Conservation (phyloP, 2,888 invertebrate genomes). For the Candidula unifasciata region DNA sequence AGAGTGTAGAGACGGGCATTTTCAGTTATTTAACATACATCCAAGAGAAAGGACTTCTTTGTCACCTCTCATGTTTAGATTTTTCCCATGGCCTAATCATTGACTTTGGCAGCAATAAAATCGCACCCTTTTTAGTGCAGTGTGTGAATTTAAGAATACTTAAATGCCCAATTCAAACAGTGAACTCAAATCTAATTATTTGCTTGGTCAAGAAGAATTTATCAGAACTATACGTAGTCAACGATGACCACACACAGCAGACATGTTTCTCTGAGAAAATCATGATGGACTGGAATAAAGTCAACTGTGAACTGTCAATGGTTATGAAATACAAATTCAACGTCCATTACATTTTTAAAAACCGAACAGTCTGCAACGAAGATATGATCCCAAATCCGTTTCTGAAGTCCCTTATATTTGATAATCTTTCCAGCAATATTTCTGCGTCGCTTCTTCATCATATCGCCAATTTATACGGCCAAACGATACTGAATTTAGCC, state of each 20-base stretch:
- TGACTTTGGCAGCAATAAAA: slow-evolving; percentile 24
- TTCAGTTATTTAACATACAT: slow-evolving; percentile 18
- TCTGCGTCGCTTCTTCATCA: slow-evolving; percentile 43
- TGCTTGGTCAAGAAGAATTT: slow-evolving; percentile 39
- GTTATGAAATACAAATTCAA: neutral
- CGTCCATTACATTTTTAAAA: slow-evolving; percentile 55
- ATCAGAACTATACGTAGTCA: slow-evolving; percentile 48
- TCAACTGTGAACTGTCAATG: neutral
- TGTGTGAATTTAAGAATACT: slow-evolving; percentile 40
- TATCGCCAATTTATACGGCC: slow-evolving; percentile 50
- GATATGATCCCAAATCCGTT: slow-evolving; percentile 52
- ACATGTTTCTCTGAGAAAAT: slow-evolving; percentile 44
- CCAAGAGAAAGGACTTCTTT: slow-evolving; percentile 11
- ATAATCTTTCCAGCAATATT: slow-evolving; percentile 52
- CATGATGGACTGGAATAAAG: slow-evolving; percentile 38
- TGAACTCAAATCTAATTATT: slow-evolving; percentile 46
- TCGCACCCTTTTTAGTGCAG: neutral
- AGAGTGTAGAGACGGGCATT: slow-evolving; percentile 36
- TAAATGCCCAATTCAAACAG: slow-evolving; percentile 52
- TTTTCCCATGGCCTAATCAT: slow-evolving; percentile 52
- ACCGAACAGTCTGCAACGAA: slow-evolving; percentile 45
- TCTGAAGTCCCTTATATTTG: slow-evolving; percentile 48
- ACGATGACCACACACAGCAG: slow-evolving; percentile 53
- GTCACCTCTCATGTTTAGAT: slow-evolving; percentile 39
- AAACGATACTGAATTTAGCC: slow-evolving; percentile 47